Conservation (phyloP, 2,797 vertebrate genomes). For the Acanthiza pusilla region DNA sequence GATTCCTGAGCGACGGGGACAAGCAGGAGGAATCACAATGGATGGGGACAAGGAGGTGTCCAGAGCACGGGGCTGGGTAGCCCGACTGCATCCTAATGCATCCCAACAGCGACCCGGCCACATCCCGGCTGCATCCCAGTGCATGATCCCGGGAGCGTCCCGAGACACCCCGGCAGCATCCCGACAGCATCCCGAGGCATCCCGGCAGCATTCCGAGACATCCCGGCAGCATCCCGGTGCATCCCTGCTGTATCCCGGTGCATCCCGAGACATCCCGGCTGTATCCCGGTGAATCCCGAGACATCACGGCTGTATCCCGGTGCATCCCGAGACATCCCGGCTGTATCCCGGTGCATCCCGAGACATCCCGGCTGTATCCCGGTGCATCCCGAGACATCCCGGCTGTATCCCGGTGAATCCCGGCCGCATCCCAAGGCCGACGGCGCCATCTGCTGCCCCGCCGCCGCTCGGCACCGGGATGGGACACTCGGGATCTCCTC, state of each 20-base stretch:
- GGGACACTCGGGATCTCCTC: background rate
- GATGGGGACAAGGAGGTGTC: background rate
- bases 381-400: accelerated
- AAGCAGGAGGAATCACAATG: accelerated
- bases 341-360: too few relatives aligned
- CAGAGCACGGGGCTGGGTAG: accelerated
- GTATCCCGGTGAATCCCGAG: background rate
- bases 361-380: background rate
- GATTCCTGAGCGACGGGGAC: background rate
- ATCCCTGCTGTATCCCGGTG: too few relatives aligned
- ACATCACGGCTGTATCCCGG: background rate
- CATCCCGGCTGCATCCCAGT: background rate
- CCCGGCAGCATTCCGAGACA: too few relatives aligned
- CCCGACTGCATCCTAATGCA: too few relatives aligned
- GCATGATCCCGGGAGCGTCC: background rate
- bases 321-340: background rate
- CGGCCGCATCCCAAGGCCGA: background rate
- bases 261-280: background rate
- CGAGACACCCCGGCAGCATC: background rate
- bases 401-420: too few relatives aligned
- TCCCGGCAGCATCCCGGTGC: too few relatives aligned
- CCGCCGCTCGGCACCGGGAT: background rate
- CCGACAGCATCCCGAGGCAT: too few relatives aligned
- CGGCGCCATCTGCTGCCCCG: slow-evolving; percentile 3
- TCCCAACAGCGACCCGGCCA: accelerated